Base-by-base conservation (phyloP, 1,140 invertebrate species). In the Macrobrachium nipponense region DNA sequence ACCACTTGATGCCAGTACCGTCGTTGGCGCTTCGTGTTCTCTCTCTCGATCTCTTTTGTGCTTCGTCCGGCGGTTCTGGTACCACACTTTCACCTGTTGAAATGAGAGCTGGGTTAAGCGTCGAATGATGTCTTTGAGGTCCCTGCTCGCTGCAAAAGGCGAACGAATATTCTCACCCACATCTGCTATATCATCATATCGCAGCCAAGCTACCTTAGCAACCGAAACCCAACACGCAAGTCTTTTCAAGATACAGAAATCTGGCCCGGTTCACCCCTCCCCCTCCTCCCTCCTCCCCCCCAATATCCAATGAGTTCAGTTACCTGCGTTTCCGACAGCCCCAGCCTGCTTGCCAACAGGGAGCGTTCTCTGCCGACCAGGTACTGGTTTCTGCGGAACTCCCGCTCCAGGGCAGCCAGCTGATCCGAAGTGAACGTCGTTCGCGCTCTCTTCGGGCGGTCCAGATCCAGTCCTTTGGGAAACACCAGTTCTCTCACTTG, bases 1-100 rank as follows among this genome's bases (percentile, higher is more conserved):
- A 18, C 75, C 23, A 6, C 23, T 62, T 4, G 75, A 73, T 12
- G 18, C 73, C 59, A 62, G 70, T 15, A 59, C 70, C 18, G 23
- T 72, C 7, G 62, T 58, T 80, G 73, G 81, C 20, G 61, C 23
- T 66, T 89, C 88, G 73, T 87, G 82, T 51, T 87, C 88, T 59
- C 87, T 87, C 64, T 89, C 88, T 51, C 86, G 68, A 80, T 89
- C 88, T 43, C 88, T 36, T 58, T 89, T 89, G 85, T 91, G 90
- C 89, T 93, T 93, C 1, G 92, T 93, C 75, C 93, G 89, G 75
- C 93, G 90, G 88, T 93, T 93, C 89, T 93, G 93, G 89, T 93
- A 93, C 93, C 93, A 93, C 11, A 93, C 92, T 90, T 93, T 93
- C 17, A 93, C 92, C 92, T 93, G 89, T 23, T 89, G 89, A 23